Percentiles rank a stretch among this genome's conserved stretches.
Evolutionary conservation across 1,140 invertebrate genomes (phyloP).

Genomic region (Pseudomyrmex pallidus): DNA sequence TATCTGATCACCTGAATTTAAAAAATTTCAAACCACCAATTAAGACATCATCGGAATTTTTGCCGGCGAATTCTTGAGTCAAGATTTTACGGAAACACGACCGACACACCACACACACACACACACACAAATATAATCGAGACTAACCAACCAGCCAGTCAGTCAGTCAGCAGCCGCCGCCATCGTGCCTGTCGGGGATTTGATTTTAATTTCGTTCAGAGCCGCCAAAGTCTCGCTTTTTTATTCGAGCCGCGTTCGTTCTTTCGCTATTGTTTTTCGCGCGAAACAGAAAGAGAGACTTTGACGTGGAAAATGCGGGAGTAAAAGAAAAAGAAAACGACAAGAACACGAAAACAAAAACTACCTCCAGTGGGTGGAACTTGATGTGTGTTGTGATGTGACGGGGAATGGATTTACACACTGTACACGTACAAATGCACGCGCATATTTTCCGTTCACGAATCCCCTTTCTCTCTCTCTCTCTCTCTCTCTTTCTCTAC

Average conservation of each 20-base stretch:
- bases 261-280: slow-evolving; percentile 32
- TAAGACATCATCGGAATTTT: slow-evolving; percentile 39
- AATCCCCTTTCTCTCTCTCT: not conserved
- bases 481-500: not conserved
- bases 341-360: slow-evolving; percentile 3
- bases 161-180: no score
- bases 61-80: not conserved
- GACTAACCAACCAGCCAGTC: not conserved
- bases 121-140: not conserved
- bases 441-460: slow-evolving; percentile 39
- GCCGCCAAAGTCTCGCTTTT: not conserved
- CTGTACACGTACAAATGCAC: not conserved
- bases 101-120: not conserved
- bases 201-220: slow-evolving; percentile 54
- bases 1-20: slow-evolving; percentile 16
- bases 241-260: not conserved
- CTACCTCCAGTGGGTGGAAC: not conserved
- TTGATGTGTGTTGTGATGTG: not conserved
- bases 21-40: slow-evolving; percentile 23
- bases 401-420: not conserved
- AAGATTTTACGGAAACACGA: slow-evolving; percentile 42
- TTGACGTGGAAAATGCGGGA: not conserved
- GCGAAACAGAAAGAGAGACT: not conserved
- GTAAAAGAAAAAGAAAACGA: not conserved
- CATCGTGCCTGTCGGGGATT: slow-evolving; percentile 8